These are phyloP conservation scores for Conomelus anceps DNA, from an alignment of 2,888 invertebrate genomes.

Conservation along the genomic window DNA sequence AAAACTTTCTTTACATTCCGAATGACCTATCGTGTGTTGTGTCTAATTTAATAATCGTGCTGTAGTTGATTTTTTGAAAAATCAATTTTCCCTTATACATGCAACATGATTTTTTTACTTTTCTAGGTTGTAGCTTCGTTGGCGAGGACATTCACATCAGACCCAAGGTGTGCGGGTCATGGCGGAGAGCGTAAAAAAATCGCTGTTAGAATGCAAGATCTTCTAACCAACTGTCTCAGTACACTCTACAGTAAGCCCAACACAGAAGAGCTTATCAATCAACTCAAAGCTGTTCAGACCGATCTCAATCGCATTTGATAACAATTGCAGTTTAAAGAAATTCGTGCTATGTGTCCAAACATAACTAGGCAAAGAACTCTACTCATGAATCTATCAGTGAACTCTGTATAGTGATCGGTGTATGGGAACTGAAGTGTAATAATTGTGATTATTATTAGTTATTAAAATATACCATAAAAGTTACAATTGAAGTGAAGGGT, in stretches of 20 bases:
- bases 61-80: background rate
- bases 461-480: no score
- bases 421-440: background rate
- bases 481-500: no score
- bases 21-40: background rate
- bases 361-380: background rate
- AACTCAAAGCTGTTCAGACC: constrained; percentile 42
- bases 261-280: constrained; percentile 53
- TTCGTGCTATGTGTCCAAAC: background rate
- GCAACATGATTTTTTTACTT: constrained; percentile 26
- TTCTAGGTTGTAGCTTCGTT: constrained; percentile 37
- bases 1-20: no score
- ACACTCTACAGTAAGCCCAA: constrained; percentile 69
- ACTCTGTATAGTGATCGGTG: background rate
- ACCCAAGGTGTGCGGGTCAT: background rate
- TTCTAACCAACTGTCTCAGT: constrained; percentile 66
- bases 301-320: constrained; percentile 34
- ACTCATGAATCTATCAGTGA: background rate
- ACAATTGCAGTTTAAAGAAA: background rate
- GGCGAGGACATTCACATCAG: background rate
- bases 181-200: constrained; percentile 52
- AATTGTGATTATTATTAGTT: background rate
- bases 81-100: background rate
- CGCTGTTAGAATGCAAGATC: constrained; percentile 63
- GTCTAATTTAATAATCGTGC: background rate